phyloP scores from a whole-genome alignment of 2,888 invertebrate genomes.

The Acrobasis suavella region DNA sequence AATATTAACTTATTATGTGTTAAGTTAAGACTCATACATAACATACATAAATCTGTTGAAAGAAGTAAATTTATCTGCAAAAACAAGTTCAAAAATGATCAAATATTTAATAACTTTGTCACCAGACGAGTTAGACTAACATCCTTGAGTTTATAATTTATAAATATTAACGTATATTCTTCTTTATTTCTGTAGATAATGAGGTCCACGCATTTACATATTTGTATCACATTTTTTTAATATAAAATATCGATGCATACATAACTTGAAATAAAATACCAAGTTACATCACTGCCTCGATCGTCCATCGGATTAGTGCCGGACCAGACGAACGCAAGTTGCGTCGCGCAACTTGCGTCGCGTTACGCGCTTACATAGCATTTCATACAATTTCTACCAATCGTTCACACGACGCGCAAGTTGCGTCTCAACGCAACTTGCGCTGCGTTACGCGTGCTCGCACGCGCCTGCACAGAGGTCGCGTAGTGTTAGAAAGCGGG shows the following conservation, averaged over 20 bases:
- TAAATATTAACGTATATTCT: neutral
- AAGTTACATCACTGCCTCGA: neutral
- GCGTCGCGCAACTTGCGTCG: no score
- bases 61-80: neutral
- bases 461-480: no score
- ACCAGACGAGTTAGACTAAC: neutral
- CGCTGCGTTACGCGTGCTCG: no score
- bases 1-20: no score
- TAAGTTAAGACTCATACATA: no score
- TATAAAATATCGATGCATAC: neutral
- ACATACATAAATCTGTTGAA: no score
- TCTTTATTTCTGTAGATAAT: neutral
- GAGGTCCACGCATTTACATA: constrained; percentile 11
- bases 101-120: neutral
- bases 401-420: no score
- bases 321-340: no score
- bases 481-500: no score
- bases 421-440: no score
- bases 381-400: no score
- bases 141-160: constrained; percentile 8
- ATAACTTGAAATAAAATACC: neutral
- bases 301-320: neutral
- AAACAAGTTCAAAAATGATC: neutral
- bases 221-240: neutral
- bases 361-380: no score